Evolutionary conservation across 2,888 invertebrate species (phyloP), one percentile per base, ranked within the genome.

Genomic region (Platycheirus rosarum): DNA sequence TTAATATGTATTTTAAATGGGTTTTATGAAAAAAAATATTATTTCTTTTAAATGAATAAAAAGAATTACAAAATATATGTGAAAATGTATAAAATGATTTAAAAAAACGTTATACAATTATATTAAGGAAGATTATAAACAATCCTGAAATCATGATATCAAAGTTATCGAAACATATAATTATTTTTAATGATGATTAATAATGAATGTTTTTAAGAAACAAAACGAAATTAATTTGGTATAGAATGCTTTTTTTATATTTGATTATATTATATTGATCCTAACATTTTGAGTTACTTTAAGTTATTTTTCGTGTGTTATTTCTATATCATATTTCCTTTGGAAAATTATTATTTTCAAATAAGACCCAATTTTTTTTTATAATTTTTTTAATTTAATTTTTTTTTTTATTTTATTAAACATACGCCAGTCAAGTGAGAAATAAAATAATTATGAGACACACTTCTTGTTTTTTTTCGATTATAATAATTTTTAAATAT

Each of bases 341-440:
- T 60, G 29, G 9, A 37, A 51, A 53, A 51, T 37, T 20, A 13
- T 48, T 13, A 35, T 57, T 68, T 60, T 53, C n/a, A 16, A 18
- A 60, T 57, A 51, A 75, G 60, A 49, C 55, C 40, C 14, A 49
- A 68, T 63, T 62, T 53, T 70, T 11, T 48, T n/a, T n/a, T n/a
- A n/a, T n/a, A n/a, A n/a, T n/a, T n/a, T n/a, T n/a, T n/a, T n/a
- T n/a, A 29, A 23, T 29, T 42, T 40, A 14, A 37, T n/a, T 16
- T 42, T 51, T 57, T 32, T 14, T n/a, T n/a, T n/a, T n/a, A 26
- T 42, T 53, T 32, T 37, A 11, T 55, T 68, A 53, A 78, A 74
- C 46, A 53, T 78, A 78, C 48, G 48, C 74, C 78, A 78, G 78
- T 78, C 78, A 44, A 78, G 78, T 71, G 77, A 62, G 49, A 76